Evolutionary conservation across 1,140 invertebrate species (phyloP).

Genomic region (Stegodyphus mimosarum): DNA sequence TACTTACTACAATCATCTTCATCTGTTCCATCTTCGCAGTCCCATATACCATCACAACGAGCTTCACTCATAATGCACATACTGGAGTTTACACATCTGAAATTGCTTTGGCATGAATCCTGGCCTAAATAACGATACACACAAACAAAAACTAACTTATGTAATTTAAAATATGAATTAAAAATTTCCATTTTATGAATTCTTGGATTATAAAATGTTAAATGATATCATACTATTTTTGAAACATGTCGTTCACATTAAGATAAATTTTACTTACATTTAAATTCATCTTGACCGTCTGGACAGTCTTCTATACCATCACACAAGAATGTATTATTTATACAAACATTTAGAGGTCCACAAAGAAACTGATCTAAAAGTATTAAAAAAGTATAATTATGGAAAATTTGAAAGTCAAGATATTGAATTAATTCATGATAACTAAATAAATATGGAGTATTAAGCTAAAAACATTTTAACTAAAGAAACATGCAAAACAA

Average conservation of each 20-base stretch:
- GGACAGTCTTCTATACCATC: constrained; percentile 60
- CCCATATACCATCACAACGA: constrained; percentile 80
- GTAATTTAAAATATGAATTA: not conserved
- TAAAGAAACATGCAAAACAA: no score
- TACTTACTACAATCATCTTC: constrained; percentile 82
- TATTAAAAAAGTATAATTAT: constrained; percentile 4
- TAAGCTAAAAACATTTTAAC: not conserved
- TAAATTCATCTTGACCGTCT: constrained; percentile 60
- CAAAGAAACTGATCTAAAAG: constrained; percentile 51
- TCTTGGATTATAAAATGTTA: no score
- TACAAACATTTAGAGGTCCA: constrained; percentile 32
- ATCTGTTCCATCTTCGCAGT: constrained; percentile 84
- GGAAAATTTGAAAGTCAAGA: not conserved
- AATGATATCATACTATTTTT: no score
- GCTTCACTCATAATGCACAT: constrained; percentile 79
- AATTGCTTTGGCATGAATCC: constrained; percentile 46
- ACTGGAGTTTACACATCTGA: constrained; percentile 49
- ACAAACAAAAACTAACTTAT: not conserved
- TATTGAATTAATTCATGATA: no score
- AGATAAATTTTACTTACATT: no score
- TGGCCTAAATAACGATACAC: not conserved
- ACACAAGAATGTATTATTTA: constrained; percentile 56
- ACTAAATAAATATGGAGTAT: not conserved
- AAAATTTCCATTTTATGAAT: not conserved
- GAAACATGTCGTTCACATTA: not conserved